Evolutionary conservation across 2,113 vertebrate genomes (phyloP).

Genomic region (Glaucomys volans): DNA sequence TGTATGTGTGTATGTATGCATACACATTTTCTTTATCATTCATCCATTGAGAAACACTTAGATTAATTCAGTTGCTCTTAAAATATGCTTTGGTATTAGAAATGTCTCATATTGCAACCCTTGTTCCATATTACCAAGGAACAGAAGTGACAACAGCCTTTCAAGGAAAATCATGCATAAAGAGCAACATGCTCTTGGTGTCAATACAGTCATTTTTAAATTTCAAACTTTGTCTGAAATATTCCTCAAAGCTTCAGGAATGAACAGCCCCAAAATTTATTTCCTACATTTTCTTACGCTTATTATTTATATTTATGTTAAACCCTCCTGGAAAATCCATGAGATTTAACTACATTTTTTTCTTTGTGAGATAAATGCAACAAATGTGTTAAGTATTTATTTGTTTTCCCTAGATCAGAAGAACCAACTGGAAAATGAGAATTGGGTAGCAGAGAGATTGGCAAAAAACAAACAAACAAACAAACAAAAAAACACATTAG

Average conservation of each 20-base stretch:
- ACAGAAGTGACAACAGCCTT: neutral
- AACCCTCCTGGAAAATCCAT: neutral
- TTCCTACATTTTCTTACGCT: neutral
- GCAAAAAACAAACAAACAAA: no score
- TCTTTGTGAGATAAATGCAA: neutral
- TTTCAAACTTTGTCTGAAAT: neutral
- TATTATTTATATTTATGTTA: conserved; percentile 12
- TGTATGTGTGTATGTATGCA: no score
- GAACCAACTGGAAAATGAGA: neutral
- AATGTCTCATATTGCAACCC: neutral
- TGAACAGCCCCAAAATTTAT: neutral
- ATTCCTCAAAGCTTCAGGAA: neutral
- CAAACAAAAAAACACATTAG: no score
- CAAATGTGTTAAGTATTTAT: neutral
- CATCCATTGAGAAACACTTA: no score
- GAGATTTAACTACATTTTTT: neutral
- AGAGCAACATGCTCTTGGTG: neutral
- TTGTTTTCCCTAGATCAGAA: neutral
- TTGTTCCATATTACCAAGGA: neutral
- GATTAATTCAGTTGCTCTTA: no score
- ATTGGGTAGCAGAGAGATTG: neutral
- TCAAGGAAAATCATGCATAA: neutral
- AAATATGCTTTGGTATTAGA: neutral
- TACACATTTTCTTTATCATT: no score
- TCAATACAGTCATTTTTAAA: neutral